phyloP scores from a whole-genome alignment of 2,113 vertebrate species.

The Mormyrus iriodes region DNA sequence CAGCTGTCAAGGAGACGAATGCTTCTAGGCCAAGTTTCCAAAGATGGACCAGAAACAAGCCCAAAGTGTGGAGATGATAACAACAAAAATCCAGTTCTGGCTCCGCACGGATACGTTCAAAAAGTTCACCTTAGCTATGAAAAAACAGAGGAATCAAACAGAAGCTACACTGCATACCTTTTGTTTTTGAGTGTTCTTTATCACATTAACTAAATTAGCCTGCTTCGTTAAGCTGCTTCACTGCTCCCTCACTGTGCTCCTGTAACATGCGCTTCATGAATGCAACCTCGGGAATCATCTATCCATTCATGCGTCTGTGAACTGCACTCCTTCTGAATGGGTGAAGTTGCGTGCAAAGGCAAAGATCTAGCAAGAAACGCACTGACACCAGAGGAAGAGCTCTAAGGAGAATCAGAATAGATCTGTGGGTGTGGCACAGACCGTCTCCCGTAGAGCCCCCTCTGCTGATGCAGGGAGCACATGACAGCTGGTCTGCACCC shows the following conservation, averaged over 20 bases:
- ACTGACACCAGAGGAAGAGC: neutral
- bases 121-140: too few relatives aligned
- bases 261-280: neutral
- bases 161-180: neutral
- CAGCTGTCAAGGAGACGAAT: neutral
- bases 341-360: neutral
- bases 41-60: neutral
- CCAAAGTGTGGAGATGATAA: neutral
- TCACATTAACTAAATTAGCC: neutral
- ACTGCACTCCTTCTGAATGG: neutral
- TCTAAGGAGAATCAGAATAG: neutral
- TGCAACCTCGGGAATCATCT: neutral
- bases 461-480: neutral
- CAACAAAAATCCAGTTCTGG: too few relatives aligned
- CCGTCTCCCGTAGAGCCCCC: neutral
- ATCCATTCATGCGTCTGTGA: neutral
- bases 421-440: neutral
- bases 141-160: too few relatives aligned
- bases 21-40: neutral
- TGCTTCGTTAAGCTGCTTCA: neutral
- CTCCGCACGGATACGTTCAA: too few relatives aligned
- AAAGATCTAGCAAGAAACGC: neutral
- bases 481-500: neutral
- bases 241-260: neutral
- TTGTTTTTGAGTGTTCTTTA: neutral